Conservation (phyloP, 2,113 vertebrate species). For the Panurus biarmicus region DNA sequence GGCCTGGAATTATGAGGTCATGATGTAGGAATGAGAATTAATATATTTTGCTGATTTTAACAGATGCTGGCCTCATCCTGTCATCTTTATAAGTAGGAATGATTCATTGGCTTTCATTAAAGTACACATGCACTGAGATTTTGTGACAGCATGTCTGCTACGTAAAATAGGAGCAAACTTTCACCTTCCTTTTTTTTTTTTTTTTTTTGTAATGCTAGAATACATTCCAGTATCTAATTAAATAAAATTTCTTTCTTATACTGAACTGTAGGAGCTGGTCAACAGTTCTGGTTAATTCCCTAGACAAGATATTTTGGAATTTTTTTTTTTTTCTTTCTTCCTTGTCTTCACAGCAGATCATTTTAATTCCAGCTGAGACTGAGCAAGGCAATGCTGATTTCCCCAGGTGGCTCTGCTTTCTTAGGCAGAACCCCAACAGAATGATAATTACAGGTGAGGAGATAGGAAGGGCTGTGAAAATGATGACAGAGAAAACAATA, state of each 20-base stretch:
- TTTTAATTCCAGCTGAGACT: conserved; percentile 42
- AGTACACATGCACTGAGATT: not conserved
- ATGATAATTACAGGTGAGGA: conserved; percentile 39
- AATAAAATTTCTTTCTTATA: not conserved
- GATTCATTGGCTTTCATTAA: not conserved
- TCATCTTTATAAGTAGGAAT: not conserved
- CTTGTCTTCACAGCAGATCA: not conserved
- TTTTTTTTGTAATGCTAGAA: not conserved
- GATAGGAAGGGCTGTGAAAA: not conserved
- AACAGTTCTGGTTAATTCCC: not conserved
- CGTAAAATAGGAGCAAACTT: not conserved
- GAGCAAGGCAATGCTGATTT: conserved; percentile 32
- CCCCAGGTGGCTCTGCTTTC: conserved; percentile 49
- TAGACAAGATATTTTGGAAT: not conserved
- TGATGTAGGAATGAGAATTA: conserved; percentile 12
- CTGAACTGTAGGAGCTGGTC: not conserved
- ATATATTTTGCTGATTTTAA: not conserved
- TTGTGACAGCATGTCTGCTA: not conserved
- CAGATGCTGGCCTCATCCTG: not conserved
- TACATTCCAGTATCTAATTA: not conserved
- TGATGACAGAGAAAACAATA: not conserved
- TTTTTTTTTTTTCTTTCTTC: not conserved
- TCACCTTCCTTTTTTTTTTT: not conserved
- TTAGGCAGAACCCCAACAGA: not conserved
- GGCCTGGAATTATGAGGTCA: not conserved